Conservation (phyloP, 2,888 invertebrate genomes). For the Leptura quadrifasciata region DNA sequence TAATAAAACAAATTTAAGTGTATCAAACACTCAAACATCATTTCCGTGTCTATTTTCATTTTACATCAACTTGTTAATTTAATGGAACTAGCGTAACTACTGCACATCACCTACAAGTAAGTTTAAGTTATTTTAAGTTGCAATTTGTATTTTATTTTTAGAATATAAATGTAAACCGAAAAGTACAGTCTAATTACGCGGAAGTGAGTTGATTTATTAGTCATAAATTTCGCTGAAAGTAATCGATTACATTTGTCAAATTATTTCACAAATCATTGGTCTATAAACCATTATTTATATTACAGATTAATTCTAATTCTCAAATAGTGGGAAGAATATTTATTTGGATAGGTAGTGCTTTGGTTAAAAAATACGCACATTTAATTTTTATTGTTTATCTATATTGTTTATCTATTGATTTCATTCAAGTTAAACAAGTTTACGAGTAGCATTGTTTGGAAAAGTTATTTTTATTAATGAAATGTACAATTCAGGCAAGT, state of each 20-base stretch:
- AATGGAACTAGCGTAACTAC: constrained; percentile 20
- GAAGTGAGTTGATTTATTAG: not conserved
- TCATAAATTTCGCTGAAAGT: not conserved
- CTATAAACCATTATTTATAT: not conserved
- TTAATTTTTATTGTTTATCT: too few relatives aligned
- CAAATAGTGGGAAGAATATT: too few relatives aligned
- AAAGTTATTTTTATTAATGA: too few relatives aligned
- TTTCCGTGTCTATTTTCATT: constrained; percentile 65
- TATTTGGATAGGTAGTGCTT: too few relatives aligned
- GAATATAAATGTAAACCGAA: constrained; percentile 20
- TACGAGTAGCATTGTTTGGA: too few relatives aligned
- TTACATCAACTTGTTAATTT: constrained; percentile 21
- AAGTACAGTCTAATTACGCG: constrained; percentile 1
- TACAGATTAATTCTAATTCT: too few relatives aligned
- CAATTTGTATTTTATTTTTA: constrained; percentile 35
- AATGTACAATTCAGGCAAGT: too few relatives aligned
- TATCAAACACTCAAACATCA: constrained; percentile 67
- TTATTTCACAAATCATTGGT: not conserved
- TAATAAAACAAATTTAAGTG: constrained; percentile 65
- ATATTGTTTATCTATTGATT: too few relatives aligned
- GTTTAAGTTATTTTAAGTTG: constrained; percentile 35
- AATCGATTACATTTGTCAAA: not conserved
- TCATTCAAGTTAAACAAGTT: too few relatives aligned
- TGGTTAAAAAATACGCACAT: too few relatives aligned
- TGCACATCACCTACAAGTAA: constrained; percentile 36